Percentiles rank a stretch among this genome's conserved stretches.
These are phyloP conservation scores for Bombus difficillimus DNA, from an alignment of 1,140 invertebrate species.

Conservation along the genomic window DNA sequence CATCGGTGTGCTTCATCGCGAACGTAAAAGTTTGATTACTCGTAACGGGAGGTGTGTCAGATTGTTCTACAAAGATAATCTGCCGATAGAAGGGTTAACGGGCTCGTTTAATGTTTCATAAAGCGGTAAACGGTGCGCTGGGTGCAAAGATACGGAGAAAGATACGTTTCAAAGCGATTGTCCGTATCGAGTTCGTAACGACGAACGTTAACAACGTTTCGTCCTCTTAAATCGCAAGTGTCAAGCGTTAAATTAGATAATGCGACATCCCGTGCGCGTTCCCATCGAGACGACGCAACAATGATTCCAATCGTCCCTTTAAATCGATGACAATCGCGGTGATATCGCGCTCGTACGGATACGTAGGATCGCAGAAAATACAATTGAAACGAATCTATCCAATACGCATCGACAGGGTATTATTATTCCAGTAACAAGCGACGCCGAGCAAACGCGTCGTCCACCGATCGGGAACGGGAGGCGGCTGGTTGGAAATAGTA, in stretches of 20 bases:
- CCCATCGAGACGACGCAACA: not conserved
- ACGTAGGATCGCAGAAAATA: not conserved
- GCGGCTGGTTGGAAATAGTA: slow-evolving; percentile 6
- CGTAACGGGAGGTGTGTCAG: slow-evolving; percentile 18
- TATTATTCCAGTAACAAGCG: slow-evolving; percentile 26
- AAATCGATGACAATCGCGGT: not conserved
- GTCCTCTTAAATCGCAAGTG: not conserved
- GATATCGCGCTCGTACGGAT: not conserved
- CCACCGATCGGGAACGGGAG: not conserved
- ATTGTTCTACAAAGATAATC: slow-evolving; percentile 30
- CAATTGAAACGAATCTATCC: not conserved
- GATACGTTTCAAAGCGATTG: not conserved
- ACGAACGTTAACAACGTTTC: slow-evolving; percentile 13
- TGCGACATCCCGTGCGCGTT: not conserved
- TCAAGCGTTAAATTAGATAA: slow-evolving; percentile 4
- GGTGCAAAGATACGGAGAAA: not conserved
- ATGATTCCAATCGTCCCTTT: not conserved
- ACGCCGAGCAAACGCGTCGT: slow-evolving; percentile 12
- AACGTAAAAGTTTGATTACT: slow-evolving; percentile 14
- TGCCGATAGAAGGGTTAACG: not conserved
- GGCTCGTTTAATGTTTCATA: slow-evolving; percentile 11
- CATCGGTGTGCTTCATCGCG: not conserved
- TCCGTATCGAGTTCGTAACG: not conserved
- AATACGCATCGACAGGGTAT: not conserved
- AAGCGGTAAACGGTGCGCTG: not conserved